phyloP scores from a whole-genome alignment of 2,888 invertebrate species.

The Morpho helenor region DNA sequence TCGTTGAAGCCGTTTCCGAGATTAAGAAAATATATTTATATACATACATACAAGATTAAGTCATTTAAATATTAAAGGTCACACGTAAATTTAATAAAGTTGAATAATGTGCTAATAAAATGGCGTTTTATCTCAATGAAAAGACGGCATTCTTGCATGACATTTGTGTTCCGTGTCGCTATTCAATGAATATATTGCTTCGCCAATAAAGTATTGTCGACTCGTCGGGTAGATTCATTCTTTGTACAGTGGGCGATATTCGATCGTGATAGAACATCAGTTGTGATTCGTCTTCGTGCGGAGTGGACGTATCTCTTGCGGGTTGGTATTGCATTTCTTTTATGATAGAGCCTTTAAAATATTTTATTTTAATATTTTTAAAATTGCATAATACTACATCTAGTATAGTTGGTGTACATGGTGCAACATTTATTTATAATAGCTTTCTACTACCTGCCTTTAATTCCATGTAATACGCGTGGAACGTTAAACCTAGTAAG shows the following conservation, averaged over 20 bases:
- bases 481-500: too few species aligned
- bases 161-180: slow-evolving; percentile 36
- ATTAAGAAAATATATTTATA: too few species aligned
- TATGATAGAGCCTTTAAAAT: too few species aligned
- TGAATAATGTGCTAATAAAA: slow-evolving; percentile 53
- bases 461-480: too few species aligned
- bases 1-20: too few species aligned
- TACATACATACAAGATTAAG: too few species aligned
- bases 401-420: too few species aligned
- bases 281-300: slow-evolving; percentile 33
- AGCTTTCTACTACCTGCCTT: too few species aligned
- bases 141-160: slow-evolving; percentile 44
- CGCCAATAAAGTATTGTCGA: slow-evolving; percentile 29
- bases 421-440: too few species aligned
- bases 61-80: too few species aligned
- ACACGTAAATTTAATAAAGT: slow-evolving; percentile 6
- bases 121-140: slow-evolving; percentile 36
- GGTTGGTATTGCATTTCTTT: not conserved
- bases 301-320: slow-evolving; percentile 11
- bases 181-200: slow-evolving; percentile 44
- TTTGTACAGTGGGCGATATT: slow-evolving; percentile 1
- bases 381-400: too few species aligned
- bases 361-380: too few species aligned
- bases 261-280: slow-evolving; percentile 21
- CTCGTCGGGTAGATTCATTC: slow-evolving; percentile 29